Base-by-base conservation (phyloP, 2,888 invertebrate species). In the Loripinus fragilis region DNA sequence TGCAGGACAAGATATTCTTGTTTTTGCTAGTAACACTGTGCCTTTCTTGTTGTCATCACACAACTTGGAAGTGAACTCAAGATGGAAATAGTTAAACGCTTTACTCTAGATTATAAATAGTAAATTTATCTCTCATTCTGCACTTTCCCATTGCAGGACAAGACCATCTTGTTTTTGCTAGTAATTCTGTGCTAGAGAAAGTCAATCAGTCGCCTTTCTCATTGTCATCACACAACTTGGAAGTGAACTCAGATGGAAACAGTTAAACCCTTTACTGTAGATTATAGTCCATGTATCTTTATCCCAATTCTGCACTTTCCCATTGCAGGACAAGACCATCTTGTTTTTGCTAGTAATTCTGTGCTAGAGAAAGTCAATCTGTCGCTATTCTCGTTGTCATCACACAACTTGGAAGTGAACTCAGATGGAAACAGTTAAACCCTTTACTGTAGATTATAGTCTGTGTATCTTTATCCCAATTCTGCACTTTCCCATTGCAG, bases 341-440 rank as follows among this genome's bases (percentile, higher is more conserved):
- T 35, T 66, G 66, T 66, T 66, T 41, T 3, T 38, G 77, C 66
- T 69, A 69, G 67, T 28, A 75, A 60, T 55, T 66, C 50, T 84
- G 81, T 84, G 81, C 83, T 28, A 84, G n/a, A 86, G 48, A 12
- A 83, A 83, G 23, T 52, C 77, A 79, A 66, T 77, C 83, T 73
- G 85, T 88, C 86, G 86, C 87, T 86, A 85, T 85, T 85, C 83
- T 67, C 84, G 80, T 78, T 64, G 55, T 45, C 20, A 30, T 17
- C 73, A 52, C 55, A 73, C 30, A 50, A 68, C 70, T 65, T 74
- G 80, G 64, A 74, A 83, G 83, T 86, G 82, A 86, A 81, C 77
- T 48, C 76, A 69, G 81, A 60, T 28, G n/a, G n/a, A n/a, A n/a
- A n/a, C n/a, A n/a, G n/a, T n/a, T n/a, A n/a, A n/a, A n/a, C n/a